Evolutionary conservation across 2,888 invertebrate genomes (phyloP).

Genomic region (Sinhomidia bicolor): DNA sequence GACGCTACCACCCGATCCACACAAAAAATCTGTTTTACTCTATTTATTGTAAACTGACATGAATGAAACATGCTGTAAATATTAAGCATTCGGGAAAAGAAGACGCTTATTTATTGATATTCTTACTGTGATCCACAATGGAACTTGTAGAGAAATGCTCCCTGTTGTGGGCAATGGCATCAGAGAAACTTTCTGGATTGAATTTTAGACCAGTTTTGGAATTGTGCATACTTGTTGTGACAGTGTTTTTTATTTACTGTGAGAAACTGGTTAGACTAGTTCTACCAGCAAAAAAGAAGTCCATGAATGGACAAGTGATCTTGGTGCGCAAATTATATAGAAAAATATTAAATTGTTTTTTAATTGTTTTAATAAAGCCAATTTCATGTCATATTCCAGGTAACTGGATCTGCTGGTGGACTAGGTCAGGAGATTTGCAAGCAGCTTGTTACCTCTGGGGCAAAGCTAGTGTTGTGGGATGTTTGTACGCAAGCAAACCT

Average conservation of each 20-base stretch:
- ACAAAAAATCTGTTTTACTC: too few species aligned
- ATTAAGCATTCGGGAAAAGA: too few species aligned
- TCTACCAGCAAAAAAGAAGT: constrained; percentile 51
- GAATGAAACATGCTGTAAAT: too few species aligned
- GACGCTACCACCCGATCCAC: too few species aligned
- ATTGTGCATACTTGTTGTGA: background rate
- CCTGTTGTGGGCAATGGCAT: background rate
- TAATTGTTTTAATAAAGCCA: too few species aligned
- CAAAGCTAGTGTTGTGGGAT: constrained; percentile 87
- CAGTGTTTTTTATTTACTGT: background rate
- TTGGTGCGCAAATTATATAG: too few species aligned
- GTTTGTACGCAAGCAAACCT: constrained; percentile 84
- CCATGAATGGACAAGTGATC: constrained; percentile 65
- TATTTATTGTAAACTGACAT: too few species aligned
- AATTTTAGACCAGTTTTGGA: background rate
- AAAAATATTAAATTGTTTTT: too few species aligned
- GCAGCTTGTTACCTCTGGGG: constrained; percentile 84
- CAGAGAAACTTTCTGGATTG: background rate
- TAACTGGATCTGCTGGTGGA: constrained; percentile 88
- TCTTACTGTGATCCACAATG: background rate
- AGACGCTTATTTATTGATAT: too few species aligned
- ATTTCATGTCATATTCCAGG: constrained; percentile 83
- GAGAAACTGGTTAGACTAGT: constrained; percentile 25
- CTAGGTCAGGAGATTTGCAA: constrained; percentile 86
- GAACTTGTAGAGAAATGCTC: background rate